phyloP scores from a whole-genome alignment of 1,140 invertebrate species.

The Platorchestia sp. region DNA sequence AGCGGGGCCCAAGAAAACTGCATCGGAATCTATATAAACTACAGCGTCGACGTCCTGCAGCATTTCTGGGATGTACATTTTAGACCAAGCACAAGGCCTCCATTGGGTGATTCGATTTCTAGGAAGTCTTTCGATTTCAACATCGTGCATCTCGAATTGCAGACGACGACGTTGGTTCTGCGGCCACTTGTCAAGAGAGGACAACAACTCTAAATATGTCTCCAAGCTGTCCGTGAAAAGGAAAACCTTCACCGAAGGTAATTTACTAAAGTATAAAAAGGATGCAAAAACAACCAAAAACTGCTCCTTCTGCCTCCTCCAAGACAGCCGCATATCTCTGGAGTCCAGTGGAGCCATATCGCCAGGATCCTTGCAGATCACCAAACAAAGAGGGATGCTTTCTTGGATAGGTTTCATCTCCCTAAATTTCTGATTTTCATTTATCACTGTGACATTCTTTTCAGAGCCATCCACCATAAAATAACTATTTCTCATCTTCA shows the following conservation, averaged over 20 bases:
- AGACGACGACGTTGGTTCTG: conserved; percentile 35
- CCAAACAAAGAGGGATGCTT: background rate
- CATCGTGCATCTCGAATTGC: conserved; percentile 39
- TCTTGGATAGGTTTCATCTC: background rate
- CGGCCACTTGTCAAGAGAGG: conserved; percentile 34
- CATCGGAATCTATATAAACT: conserved; percentile 61
- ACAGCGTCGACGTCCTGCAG: conserved; percentile 59
- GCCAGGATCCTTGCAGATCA: background rate
- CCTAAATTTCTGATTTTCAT: background rate
- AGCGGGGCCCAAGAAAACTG: conserved; percentile 61
- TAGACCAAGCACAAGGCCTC: conserved; percentile 62
- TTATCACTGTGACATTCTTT: background rate
- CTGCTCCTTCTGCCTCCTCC: conserved; percentile 60
- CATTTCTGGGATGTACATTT: conserved; percentile 61
- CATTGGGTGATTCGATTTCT: conserved; percentile 47
- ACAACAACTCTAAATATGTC: conserved; percentile 58
- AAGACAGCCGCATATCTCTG: background rate
- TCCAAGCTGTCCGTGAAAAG: conserved; percentile 57
- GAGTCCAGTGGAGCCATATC: background rate
- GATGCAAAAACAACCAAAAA: conserved; percentile 57
- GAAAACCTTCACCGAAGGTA: conserved; percentile 58
- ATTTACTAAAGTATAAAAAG: conserved; percentile 62
- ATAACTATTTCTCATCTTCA: background rate
- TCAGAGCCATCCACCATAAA: background rate
- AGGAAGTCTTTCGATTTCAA: conserved; percentile 56